Base-by-base conservation (phyloP, 2,888 invertebrate species). In the Cephus sareptanus region DNA sequence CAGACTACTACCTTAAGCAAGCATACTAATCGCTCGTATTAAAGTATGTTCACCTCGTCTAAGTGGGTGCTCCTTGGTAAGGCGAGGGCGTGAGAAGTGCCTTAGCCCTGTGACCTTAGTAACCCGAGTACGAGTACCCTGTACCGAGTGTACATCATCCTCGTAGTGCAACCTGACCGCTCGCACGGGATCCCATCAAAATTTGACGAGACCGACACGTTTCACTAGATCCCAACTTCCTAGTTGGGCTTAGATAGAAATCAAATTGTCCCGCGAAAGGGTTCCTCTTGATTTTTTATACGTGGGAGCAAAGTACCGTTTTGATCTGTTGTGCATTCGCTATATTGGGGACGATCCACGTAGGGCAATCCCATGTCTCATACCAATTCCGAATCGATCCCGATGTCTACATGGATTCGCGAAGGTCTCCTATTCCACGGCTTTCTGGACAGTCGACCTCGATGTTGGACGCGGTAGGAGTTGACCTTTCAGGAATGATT, bases 31-130 rank as follows among this genome's bases (percentile, higher is more conserved):
- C 90, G 90, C 85, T 83, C 87, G 88, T 86, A 85, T 88, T 89
- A 87, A 88, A 86, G 85, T 88, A 88, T 87, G 88, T 88, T 86
- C 85, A 84, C 83, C 85, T 86, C 87, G 85, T 87, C 88, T 89
- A 90, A 90, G 90, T 90, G 89, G 89, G 89, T 90, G 89, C 88
- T 88, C 85, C 84, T 79, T 86, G 87, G 87, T 86, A 88, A 88
- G 87, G 88, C 88, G 90, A 90, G 91, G 91, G 91, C 91, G 91
- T 91, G 91, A 91, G 91, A 91, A 91, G 90, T 90, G 90, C 90
- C 90, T 89, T 88, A 87, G 89, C 90, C 90, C 90, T 90, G 89
- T 90, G 90, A 91, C 90, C 91, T 89, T 88, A 87, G 87, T 86
- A 87, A 85, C 87, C 88, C 86, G 84, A 84, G 85, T 87, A 87